Conservation (phyloP, 2,113 vertebrate genomes). For the Pantherophis guttatus region DNA sequence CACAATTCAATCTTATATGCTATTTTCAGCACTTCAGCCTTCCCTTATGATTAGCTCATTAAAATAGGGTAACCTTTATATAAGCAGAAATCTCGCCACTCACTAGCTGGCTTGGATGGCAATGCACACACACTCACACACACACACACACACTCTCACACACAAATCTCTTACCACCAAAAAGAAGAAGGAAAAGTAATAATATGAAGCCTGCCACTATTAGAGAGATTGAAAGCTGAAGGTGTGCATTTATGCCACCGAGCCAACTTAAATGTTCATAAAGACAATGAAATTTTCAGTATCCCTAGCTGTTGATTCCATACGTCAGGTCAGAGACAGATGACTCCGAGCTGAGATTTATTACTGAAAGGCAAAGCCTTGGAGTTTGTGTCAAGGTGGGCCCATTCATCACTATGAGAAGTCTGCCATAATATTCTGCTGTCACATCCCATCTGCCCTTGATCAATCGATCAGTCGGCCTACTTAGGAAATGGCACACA, state of each 20-base stretch:
- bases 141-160: background rate
- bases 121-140: rapidly evolving
- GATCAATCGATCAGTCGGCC: constrained; percentile 52
- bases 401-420: constrained; percentile 54
- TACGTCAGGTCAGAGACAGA: constrained; percentile 69
- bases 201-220: constrained; percentile 56
- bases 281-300: constrained; percentile 56
- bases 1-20: constrained; percentile 42
- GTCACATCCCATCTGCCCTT: constrained; percentile 54
- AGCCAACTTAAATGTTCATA: constrained; percentile 56
- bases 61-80: constrained; percentile 54
- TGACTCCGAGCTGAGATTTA: constrained; percentile 59
- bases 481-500: constrained; percentile 57
- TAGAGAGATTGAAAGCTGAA: constrained; percentile 58
- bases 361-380: constrained; percentile 58
- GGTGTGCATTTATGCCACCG: constrained; percentile 49
- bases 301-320: constrained; percentile 44
- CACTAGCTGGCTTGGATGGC: constrained; percentile 11
- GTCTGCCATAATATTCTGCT: constrained; percentile 54
- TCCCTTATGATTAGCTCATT: constrained; percentile 55
- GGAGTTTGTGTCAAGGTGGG: constrained; percentile 59
- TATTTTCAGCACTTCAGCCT: constrained; percentile 41
- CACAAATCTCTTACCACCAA: constrained; percentile 30
- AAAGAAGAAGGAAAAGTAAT: constrained; percentile 39
- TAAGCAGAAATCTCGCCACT: constrained; percentile 38